Evolutionary conservation across 2,113 vertebrate genomes (phyloP).

Genomic region (Cyprinodon variegatus): DNA sequence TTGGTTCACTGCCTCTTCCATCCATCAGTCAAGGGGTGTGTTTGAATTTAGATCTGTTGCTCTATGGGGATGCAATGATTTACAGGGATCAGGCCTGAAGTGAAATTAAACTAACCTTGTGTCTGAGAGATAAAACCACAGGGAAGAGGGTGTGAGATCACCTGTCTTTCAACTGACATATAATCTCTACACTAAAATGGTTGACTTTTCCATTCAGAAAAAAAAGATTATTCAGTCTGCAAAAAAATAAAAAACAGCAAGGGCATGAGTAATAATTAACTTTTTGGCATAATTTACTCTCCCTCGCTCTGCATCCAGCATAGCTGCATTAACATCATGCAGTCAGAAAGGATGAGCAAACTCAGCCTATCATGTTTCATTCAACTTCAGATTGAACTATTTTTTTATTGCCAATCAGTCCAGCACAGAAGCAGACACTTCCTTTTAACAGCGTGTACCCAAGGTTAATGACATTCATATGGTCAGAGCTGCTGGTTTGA

Average conservation of each 20-base stretch:
- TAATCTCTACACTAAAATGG: not conserved
- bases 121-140: constrained; percentile 17
- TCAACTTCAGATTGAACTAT: constrained; percentile 50
- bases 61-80: constrained; percentile 35
- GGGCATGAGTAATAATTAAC: constrained; percentile 16
- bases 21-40: not conserved
- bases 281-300: not conserved
- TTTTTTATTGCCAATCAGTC: constrained; percentile 54
- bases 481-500: constrained; percentile 53
- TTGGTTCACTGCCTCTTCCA: not conserved
- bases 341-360: constrained; percentile 21
- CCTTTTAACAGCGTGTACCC: constrained; percentile 35
- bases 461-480: constrained; percentile 54
- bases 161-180: constrained; percentile 9
- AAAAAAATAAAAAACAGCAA: constrained; percentile 4
- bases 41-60: constrained; percentile 22
- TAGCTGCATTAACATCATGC: constrained; percentile 8
- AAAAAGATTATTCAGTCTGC: not conserved
- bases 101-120: constrained; percentile 37
- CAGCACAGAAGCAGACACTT: constrained; percentile 30
- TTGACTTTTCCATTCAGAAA: not conserved
- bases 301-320: not conserved
- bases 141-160: constrained; percentile 6
- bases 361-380: constrained; percentile 21
- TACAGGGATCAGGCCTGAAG: constrained; percentile 14